phyloP scores from a whole-genome alignment of 2,888 invertebrate species.

The Prosapia bicincta region DNA sequence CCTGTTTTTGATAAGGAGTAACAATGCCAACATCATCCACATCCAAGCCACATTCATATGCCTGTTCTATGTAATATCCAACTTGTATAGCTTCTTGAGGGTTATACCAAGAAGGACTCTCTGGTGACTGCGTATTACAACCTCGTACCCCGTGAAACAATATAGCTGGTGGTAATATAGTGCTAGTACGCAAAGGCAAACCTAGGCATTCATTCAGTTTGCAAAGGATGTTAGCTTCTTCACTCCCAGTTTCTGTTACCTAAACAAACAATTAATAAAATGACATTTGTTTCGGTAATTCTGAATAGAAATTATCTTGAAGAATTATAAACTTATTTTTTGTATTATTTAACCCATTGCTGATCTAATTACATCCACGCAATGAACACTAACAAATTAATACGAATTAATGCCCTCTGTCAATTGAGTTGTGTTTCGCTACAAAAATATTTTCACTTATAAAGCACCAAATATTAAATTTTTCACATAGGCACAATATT shows the following conservation, averaged over 20 bases:
- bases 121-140: constrained; percentile 27
- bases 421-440: no score
- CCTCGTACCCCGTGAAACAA: constrained; percentile 71
- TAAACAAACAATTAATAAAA: no score
- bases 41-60: constrained; percentile 62
- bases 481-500: background rate
- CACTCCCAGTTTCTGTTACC: no score
- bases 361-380: no score
- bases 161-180: constrained; percentile 52
- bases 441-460: no score
- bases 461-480: no score
- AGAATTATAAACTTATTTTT: no score
- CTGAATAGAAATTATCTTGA: no score
- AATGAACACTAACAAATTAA: no score
- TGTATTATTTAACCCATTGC: no score
- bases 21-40: constrained; percentile 81
- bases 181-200: constrained; percentile 13
- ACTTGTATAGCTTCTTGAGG: constrained; percentile 72
- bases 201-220: constrained; percentile 14
- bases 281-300: background rate
- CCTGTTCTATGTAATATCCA: constrained; percentile 58
- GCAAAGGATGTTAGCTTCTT: constrained; percentile 46
- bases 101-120: constrained; percentile 81
- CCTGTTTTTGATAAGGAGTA: constrained; percentile 90
- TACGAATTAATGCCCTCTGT: no score